These are phyloP conservation scores for Limnephilus marmoratus DNA, from an alignment of 2,888 invertebrate species.

Conservation along the genomic window DNA sequence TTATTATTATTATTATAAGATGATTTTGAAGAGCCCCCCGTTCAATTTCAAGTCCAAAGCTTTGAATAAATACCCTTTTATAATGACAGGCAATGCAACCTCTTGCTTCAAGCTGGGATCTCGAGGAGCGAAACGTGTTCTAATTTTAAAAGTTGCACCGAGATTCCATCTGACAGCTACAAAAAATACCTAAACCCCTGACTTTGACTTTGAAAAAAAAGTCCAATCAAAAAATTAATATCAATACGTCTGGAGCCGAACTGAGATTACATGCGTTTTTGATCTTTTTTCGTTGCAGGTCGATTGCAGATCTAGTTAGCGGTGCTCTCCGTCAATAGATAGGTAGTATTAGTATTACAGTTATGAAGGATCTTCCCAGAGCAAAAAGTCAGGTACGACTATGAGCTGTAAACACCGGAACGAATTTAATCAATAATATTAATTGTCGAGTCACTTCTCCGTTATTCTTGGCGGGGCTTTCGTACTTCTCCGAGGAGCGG, in stretches of 20 bases:
- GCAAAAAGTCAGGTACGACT: not conserved
- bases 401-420: not conserved
- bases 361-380: conserved; percentile 2
- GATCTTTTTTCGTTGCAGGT: not conserved
- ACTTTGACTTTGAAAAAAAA: not conserved
- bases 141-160: not conserved
- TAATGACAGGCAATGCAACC: conserved; percentile 6
- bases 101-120: not conserved
- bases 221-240: not conserved
- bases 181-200: not conserved
- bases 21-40: not conserved
- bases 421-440: not conserved
- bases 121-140: conserved; percentile 22
- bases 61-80: not conserved
- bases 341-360: not conserved
- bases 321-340: not conserved
- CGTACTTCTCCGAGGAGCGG: not conserved
- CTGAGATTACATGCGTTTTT: not conserved
- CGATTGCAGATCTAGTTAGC: not conserved
- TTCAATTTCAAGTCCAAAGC: not conserved
- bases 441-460: not conserved
- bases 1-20: no score
- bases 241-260: not conserved
- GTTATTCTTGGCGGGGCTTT: conserved; percentile 2
- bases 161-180: not conserved